Base-by-base conservation (phyloP, 2,888 invertebrate genomes). In the Ennomos fuscantarius region DNA sequence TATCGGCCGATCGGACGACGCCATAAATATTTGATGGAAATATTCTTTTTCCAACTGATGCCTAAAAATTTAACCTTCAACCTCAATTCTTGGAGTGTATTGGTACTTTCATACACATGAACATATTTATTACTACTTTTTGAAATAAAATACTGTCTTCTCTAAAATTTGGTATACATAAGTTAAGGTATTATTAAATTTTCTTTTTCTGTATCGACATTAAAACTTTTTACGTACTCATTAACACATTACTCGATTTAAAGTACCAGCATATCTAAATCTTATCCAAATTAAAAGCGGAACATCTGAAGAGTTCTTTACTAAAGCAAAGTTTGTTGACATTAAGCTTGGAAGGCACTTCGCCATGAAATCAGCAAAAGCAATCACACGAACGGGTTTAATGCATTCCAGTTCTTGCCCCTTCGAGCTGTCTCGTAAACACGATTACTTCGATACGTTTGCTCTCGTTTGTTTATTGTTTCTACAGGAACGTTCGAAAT, bases 381-480 rank as follows among this genome's bases (percentile, higher is more conserved):
- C 66, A 68, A 69, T 72, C 67, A 67, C 63, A 60, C 50, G 45
- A 62, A 54, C 60, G 70, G 53, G 63, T 67, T 68, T 63, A 65
- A 68, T 65, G 63, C 68, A 66, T 65, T 65, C 62, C 63, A 65
- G 62, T 67, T 62, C 58, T 50, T 64, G 58, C 45, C 57, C 62
- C 60, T 63, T 66, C 61, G 47, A 63, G 49, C 57, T 66, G 59
- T 62, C 49, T 70, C 48, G 43, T 63, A 68, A 70, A 69, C 61
- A 65, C 63, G 66, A 72, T 73, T 66, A 68, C 63, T 62, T 57
- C 55, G 55, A 64, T 62, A 66, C 45, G 36, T 35, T 67, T 31
- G 12, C 35, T 60, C 45, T 35, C 31, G 41, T 51, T 24, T 70
- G 67, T 69, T 74, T 72, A 69, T 71, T 70, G 66, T 74, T 72